Evolutionary conservation across 2,888 invertebrate genomes (phyloP), one percentile per base, ranked within the genome.

Genomic region (Plebejus argus): DNA sequence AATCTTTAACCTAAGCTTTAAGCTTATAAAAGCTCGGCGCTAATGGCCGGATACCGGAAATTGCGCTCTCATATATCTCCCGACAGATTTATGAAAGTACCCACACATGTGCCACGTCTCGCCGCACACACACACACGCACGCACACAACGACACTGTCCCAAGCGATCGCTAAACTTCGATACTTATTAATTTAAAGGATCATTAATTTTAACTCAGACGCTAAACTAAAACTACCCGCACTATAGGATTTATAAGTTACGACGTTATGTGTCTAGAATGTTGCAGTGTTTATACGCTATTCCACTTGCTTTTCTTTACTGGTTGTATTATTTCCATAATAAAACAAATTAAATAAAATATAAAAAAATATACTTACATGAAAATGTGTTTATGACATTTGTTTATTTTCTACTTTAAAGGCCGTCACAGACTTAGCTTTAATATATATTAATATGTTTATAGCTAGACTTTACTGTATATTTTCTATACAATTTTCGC

Each of bases 21-120:
- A 95, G 95, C 95, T 95, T 95, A 95, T 96, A 94, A 94, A 94
- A 94, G 94, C 94, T 94, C 93, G 92, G 94, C 94, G 94, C 94
- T 97, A 97, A 97, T 96, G 97, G 97, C 96, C 96, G 96, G 96
- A 96, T 96, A 96, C 96, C 96, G 97, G 97, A 97, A 97, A 97
- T 97, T 97, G 96, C 96, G 96, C 96, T 96, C 96, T 96, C 96
- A 96, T 97, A 97, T 97, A 97, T 97, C 96, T 97, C 96, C 95
- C 95, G 95, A 96, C 96, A 97, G 97, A 97, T 97, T 97, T 97
- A 97, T 97, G 97, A 97, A 97, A 97, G 96, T 96, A 96, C 96
- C 89, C 93, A 94, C 92, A 94, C 94, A 94, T 95, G 95, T 93
- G 87, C 81, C 87, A 33, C 86, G 86, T 90, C 91, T 91, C 95